Percentiles rank a stretch among this genome's conserved stretches.
These are phyloP conservation scores for Leptinotarsa defecta DNA, from an alignment of 1,140 invertebrate species.

Conservation along the genomic window DNA sequence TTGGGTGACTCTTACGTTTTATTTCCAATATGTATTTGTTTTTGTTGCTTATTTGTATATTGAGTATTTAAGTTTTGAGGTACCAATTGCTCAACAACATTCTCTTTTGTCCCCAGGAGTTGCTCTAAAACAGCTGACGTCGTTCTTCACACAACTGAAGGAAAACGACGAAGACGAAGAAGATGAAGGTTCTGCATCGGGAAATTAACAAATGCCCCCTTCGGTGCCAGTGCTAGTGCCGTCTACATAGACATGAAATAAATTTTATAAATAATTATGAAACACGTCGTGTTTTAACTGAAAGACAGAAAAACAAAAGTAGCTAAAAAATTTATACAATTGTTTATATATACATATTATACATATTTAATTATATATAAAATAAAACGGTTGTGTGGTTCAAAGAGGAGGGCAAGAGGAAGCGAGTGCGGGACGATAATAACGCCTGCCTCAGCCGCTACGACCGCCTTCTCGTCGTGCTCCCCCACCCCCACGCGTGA, in stretches of 20 bases:
- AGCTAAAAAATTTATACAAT: slow-evolving; percentile 16
- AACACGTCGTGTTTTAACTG: neutral
- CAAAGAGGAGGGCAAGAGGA: neutral
- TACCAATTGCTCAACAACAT: neutral
- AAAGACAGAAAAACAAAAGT: neutral
- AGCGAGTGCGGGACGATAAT: neutral
- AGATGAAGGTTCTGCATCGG: slow-evolving; percentile 41
- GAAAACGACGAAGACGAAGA: slow-evolving; percentile 51
- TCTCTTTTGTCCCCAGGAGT: slow-evolving; percentile 54
- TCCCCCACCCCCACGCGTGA: no score
- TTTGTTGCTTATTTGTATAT: neutral
- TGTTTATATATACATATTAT: slow-evolving; percentile 18
- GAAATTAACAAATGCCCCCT: slow-evolving; percentile 15
- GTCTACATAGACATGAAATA: slow-evolving; percentile 9
- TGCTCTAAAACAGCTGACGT: slow-evolving; percentile 62
- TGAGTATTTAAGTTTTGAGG: neutral
- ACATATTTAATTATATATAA: slow-evolving; percentile 4
- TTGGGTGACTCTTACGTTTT: neutral
- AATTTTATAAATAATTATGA: slow-evolving; percentile 10
- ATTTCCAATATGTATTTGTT: neutral
- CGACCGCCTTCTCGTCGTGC: no score
- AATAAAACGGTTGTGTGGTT: slow-evolving; percentile 4
- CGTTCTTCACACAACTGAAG: slow-evolving; percentile 61
- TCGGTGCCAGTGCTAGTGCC: neutral
- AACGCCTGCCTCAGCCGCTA: no score